Base-by-base conservation (phyloP, 2,797 vertebrate species). In the Enteromius radiatus region DNA sequence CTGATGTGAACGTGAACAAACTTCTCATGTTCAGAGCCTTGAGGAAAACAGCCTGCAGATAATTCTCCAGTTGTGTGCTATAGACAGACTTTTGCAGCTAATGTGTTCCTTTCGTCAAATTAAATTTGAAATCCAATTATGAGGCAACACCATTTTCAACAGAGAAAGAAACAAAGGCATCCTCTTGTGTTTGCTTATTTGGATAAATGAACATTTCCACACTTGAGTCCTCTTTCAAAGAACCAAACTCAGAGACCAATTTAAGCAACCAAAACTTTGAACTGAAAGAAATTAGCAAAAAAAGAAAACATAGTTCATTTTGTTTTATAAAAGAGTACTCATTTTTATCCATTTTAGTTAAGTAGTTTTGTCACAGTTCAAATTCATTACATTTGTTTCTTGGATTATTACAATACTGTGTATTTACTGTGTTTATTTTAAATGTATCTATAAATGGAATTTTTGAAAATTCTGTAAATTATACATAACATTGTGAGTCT, bases 81-180 rank as follows among this genome's bases (percentile, higher is more conserved):
- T 23, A 79, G 85, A 6, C 47, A 84, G 84, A 84, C 84, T 76
- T 89, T 90, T 63, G 33, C 87, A 88, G 84, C 76, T 84, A 91
- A 90, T 87, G 79, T 87, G 84, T 49, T 73, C 74, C 80, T 91
- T 91, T 91, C 78, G 79, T 89, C 88, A 90, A 91, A 93, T 89
- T 90, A 88, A 89, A 92, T 91, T 90, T 89, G 70, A 89, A 90
- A 91, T 88, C 87, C 91, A 92, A 94, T 94, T 91, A 93, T 90
- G 87, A 87, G 82, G 84, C 83, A 85, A 87, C 84, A 86, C 88
- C 87, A 92, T 92, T 93, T 86, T 85, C 68, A 89, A 88, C 84
- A 87, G 76, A 82, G 79, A 81, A 81, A 52, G 49, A 81, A 70
- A 76, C 52, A 63, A 65, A 23, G 4, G n/a, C 38, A 59, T 59